Evolutionary conservation across 1,140 invertebrate genomes (phyloP).

Genomic region (Aphaenogaster floridana): DNA sequence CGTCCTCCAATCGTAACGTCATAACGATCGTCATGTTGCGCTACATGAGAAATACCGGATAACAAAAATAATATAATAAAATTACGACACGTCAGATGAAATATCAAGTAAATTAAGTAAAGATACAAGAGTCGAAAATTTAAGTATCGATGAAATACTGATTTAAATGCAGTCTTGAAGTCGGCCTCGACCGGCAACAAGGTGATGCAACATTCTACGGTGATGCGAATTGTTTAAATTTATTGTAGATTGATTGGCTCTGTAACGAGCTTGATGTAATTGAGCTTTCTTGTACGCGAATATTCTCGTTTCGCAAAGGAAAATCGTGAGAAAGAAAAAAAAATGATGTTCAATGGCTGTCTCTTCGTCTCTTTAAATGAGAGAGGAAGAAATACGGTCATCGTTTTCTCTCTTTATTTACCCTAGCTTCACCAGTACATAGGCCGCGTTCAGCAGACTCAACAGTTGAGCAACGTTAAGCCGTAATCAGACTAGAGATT

Average conservation of each 20-base stretch:
- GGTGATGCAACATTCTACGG: neutral
- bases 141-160: neutral
- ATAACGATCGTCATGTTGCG: neutral
- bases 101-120: neutral
- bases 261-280: neutral
- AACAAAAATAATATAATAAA: neutral
- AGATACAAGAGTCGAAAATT: constrained; percentile 5
- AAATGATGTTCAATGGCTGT: neutral
- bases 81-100: neutral
- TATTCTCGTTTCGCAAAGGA: neutral
- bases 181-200: no score
- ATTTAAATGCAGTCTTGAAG: neutral
- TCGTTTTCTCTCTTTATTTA: neutral
- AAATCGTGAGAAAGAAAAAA: neutral
- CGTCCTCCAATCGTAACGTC: constrained; percentile 9
- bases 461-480: no score
- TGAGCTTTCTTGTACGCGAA: neutral
- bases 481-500: no score
- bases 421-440: neutral
- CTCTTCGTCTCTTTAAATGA: neutral
- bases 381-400: neutral
- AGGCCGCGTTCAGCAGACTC: no score
- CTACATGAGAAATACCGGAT: constrained; percentile 4
- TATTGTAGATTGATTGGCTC: no score
- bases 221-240: neutral